Evolutionary conservation across 2,113 vertebrate species (phyloP).

Genomic region (Salvelinus namaycush): DNA sequence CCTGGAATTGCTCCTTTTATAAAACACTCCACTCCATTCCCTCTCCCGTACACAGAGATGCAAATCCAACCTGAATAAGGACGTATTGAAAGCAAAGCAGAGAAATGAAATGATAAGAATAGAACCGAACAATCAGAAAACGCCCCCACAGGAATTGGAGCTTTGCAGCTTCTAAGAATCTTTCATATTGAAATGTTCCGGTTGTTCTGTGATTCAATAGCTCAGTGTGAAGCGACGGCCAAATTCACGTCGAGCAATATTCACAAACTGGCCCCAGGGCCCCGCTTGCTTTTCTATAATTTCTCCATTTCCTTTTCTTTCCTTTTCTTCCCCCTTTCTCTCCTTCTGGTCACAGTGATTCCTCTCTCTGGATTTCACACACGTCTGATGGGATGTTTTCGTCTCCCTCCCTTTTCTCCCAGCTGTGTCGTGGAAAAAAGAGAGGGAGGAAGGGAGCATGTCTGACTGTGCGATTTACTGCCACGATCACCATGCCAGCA

Average conservation of each 20-base stretch:
- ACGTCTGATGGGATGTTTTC: conserved; percentile 10
- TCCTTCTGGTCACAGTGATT: neutral
- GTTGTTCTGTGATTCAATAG: neutral
- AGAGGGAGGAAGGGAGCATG: conserved; percentile 25
- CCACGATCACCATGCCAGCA: conserved; percentile 40
- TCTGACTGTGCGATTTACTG: conserved; percentile 34
- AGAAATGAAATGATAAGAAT: neutral
- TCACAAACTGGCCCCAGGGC: conserved; percentile 7
- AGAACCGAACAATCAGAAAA: neutral
- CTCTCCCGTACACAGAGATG: too few species aligned
- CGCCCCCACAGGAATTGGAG: neutral
- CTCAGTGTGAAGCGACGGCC: neutral
- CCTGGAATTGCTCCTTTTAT: too few species aligned
- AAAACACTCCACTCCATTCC: too few species aligned
- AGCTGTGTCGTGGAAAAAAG: conserved; percentile 48
- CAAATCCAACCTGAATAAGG: too few species aligned
- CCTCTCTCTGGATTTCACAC: conserved; percentile 39
- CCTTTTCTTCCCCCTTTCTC: neutral
- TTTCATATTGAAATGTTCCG: neutral
- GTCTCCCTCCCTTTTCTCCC: conserved; percentile 11
- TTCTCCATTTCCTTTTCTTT: neutral
- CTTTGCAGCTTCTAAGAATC: neutral
- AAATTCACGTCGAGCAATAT: neutral
- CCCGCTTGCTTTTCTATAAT: neutral
- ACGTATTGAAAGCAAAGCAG: too few species aligned